Conservation (phyloP, 1,140 invertebrate species). For the Leptopilina clavipes region DNA sequence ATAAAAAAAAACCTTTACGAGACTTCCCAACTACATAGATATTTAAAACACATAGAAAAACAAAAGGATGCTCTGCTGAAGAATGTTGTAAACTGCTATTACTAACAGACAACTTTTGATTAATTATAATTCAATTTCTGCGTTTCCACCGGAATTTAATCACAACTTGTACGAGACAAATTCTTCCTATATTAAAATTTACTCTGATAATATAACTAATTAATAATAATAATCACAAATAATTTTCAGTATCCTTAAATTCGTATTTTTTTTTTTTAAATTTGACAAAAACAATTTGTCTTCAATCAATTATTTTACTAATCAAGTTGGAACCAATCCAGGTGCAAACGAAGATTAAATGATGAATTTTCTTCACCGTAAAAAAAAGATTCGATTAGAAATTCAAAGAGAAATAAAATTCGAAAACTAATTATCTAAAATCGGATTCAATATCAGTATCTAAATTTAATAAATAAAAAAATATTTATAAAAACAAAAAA, state of each 20-base stretch:
- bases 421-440: no score
- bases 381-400: conserved; percentile 31
- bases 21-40: background rate
- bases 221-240: no score
- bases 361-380: background rate
- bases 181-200: no score
- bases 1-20: background rate
- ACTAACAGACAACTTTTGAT: conserved; percentile 2
- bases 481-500: no score
- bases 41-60: background rate
- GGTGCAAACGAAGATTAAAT: background rate
- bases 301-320: background rate
- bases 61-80: background rate
- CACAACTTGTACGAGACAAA: background rate
- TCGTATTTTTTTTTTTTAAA: no score
- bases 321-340: background rate
- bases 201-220: background rate
- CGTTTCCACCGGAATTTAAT: background rate
- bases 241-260: no score
- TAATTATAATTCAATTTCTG: background rate
- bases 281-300: background rate
- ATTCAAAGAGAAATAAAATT: background rate
- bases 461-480: no score
- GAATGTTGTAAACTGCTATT: background rate
- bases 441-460: no score